These are phyloP conservation scores for Aphelinus certus DNA, from an alignment of 1,140 invertebrate genomes.

Conservation along the genomic window DNA sequence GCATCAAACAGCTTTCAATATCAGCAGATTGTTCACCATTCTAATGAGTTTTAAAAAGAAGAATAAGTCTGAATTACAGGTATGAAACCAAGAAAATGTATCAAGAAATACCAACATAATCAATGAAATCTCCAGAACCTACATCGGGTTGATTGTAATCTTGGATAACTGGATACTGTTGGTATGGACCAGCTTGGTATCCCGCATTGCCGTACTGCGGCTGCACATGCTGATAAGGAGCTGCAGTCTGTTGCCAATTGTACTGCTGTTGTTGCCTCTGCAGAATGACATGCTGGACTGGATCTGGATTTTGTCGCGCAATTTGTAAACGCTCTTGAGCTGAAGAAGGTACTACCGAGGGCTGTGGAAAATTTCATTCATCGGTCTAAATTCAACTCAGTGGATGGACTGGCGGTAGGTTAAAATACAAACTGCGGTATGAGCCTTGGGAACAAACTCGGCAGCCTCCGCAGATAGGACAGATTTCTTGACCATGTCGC, in stretches of 20 bases:
- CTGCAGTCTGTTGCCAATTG: constrained; percentile 31
- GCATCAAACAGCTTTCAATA: constrained; percentile 54
- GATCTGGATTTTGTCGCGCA: constrained; percentile 41
- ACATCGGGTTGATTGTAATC: constrained; percentile 46
- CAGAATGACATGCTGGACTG: constrained; percentile 26
- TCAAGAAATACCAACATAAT: constrained; percentile 22
- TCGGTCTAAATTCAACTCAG: too few relatives aligned
- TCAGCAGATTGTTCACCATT: constrained; percentile 30
- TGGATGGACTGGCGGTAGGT: not conserved
- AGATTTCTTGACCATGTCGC: constrained; percentile 51
- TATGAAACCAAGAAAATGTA: too few relatives aligned
- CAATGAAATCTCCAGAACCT: constrained; percentile 44
- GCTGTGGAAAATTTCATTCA: too few relatives aligned
- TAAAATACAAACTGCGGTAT: constrained; percentile 34
- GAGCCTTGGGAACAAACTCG: constrained; percentile 53
- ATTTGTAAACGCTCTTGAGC: constrained; percentile 49
- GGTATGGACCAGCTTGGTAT: constrained; percentile 28
- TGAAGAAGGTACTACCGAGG: constrained; percentile 27
- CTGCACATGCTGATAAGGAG: constrained; percentile 36
- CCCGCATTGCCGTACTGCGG: constrained; percentile 40
- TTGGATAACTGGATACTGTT: constrained; percentile 42
- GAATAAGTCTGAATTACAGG: too few relatives aligned
- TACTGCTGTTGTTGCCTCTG: constrained; percentile 33
- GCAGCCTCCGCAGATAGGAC: constrained; percentile 51
- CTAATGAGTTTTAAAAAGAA: constrained; percentile 37